Evolutionary conservation across 1,140 invertebrate genomes (phyloP).

Genomic region (Plodia interpunctella): DNA sequence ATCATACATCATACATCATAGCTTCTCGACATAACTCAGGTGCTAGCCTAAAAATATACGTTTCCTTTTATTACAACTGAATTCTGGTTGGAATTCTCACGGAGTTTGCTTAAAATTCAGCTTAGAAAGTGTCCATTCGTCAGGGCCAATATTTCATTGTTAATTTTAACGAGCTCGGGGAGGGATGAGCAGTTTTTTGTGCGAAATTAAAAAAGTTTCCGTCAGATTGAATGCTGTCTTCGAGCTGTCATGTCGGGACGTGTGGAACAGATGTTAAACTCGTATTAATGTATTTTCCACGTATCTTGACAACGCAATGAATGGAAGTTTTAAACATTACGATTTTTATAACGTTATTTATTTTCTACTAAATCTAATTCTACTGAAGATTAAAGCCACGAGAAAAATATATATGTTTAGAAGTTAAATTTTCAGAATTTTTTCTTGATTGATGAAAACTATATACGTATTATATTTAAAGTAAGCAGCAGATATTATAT

Average conservation of each 20-base stretch:
- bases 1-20: too few relatives aligned
- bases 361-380: too few relatives aligned
- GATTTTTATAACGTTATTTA: too few relatives aligned
- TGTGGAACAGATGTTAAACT: slow-evolving; percentile 9
- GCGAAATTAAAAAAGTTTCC: slow-evolving; percentile 66
- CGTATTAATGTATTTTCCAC: slow-evolving; percentile 6
- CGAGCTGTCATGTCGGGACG: slow-evolving; percentile 28
- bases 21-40: not conserved
- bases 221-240: slow-evolving; percentile 28
- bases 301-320: not conserved
- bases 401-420: too few relatives aligned
- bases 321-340: not conserved
- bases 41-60: not conserved
- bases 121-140: slow-evolving; percentile 35
- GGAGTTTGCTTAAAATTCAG: slow-evolving; percentile 20
- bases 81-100: not conserved
- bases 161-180: slow-evolving; percentile 41
- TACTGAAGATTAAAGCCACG: too few relatives aligned
- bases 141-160: slow-evolving; percentile 53
- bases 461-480: too few relatives aligned
- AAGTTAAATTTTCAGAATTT: too few relatives aligned
- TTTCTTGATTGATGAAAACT: too few relatives aligned
- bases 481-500: too few relatives aligned
- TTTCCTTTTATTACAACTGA: slow-evolving; percentile 2
- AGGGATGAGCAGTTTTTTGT: slow-evolving; percentile 28